Conservation (phyloP, 2,113 vertebrate genomes). For the Hepsetus odoe region DNA sequence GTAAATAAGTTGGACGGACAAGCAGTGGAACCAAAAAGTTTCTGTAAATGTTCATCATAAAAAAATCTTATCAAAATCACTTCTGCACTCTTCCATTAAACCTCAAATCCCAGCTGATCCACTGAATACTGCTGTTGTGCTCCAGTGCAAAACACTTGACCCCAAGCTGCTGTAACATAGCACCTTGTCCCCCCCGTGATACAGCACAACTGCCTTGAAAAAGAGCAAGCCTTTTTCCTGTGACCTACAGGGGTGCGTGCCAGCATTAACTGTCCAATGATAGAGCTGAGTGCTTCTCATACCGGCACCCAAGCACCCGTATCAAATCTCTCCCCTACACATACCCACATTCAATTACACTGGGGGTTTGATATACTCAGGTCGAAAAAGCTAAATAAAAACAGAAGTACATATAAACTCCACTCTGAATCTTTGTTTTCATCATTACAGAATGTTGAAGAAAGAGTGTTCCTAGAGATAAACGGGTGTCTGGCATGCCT, state of each 20-base stretch:
- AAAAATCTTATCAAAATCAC: too few species aligned
- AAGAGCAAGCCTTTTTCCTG: background rate
- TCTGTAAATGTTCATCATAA: background rate
- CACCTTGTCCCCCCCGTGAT: background rate
- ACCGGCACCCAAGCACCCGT: slow-evolving; percentile 28
- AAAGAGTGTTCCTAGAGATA: slow-evolving; percentile 13
- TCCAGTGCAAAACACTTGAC: slow-evolving; percentile 22
- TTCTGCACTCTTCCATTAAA: background rate
- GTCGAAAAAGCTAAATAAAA: slow-evolving; percentile 5
- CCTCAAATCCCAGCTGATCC: background rate
- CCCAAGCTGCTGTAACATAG: slow-evolving; percentile 1
- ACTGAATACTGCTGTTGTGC: background rate
- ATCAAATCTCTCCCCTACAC: slow-evolving; percentile 30
- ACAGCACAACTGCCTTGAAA: slow-evolving; percentile 15
- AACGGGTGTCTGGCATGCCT: background rate
- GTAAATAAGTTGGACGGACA: too few species aligned
- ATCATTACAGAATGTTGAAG: background rate
- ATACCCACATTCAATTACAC: slow-evolving; percentile 25
- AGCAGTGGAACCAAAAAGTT: too few species aligned
- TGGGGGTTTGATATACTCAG: background rate
- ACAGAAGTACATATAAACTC: background rate
- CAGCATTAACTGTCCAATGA: slow-evolving; percentile 37
- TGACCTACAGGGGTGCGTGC: slow-evolving; percentile 29
- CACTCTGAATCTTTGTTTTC: background rate
- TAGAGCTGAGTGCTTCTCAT: slow-evolving; percentile 35